Percentiles rank a stretch among this genome's conserved stretches.
Conservation (phyloP, 1,140 invertebrate genomes). For the Dryas iulia region DNA sequence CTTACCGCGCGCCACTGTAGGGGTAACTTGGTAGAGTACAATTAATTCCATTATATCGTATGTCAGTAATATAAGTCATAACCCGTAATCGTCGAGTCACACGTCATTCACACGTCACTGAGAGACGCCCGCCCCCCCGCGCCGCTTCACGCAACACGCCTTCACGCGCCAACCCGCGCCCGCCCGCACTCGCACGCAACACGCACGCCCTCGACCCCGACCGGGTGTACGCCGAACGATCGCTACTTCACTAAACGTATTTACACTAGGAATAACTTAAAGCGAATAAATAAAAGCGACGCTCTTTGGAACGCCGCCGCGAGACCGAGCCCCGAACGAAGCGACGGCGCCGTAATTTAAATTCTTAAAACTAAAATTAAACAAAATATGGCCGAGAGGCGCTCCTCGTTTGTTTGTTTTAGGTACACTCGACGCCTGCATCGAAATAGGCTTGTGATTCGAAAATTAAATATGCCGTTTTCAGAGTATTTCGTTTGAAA, state of each 20-base stretch:
- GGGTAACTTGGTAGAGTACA: conserved; percentile 32
- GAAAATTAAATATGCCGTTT: too few species aligned
- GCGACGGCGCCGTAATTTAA: conserved; percentile 20
- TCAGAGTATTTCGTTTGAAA: neutral
- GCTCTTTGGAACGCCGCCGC: conserved; percentile 63
- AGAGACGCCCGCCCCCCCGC: conserved; percentile 37
- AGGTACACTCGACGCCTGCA: too few species aligned
- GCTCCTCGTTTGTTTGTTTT: conserved; percentile 29
- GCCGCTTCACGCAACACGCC: too few species aligned
- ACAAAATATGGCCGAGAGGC: conserved; percentile 48
- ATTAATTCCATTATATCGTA: conserved; percentile 59
- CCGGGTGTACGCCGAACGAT: conserved; percentile 21
- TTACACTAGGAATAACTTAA: conserved; percentile 53
- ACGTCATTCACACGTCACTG: conserved; percentile 38
- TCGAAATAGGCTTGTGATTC: too few species aligned
- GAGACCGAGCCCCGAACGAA: conserved; percentile 6
- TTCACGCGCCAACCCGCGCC: too few species aligned
- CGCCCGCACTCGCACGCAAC: too few species aligned
- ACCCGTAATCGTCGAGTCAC: conserved; percentile 32
- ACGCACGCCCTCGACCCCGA: conserved; percentile 27
- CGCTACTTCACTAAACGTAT: conserved; percentile 38
- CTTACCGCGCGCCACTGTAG: neutral
- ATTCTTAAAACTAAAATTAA: conserved; percentile 46
- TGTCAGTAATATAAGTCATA: conserved; percentile 53
- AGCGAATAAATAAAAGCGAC: conserved; percentile 67